These are phyloP conservation scores for Etheostoma spectabile DNA, from an alignment of 2,113 vertebrate genomes.

Conservation along the genomic window DNA sequence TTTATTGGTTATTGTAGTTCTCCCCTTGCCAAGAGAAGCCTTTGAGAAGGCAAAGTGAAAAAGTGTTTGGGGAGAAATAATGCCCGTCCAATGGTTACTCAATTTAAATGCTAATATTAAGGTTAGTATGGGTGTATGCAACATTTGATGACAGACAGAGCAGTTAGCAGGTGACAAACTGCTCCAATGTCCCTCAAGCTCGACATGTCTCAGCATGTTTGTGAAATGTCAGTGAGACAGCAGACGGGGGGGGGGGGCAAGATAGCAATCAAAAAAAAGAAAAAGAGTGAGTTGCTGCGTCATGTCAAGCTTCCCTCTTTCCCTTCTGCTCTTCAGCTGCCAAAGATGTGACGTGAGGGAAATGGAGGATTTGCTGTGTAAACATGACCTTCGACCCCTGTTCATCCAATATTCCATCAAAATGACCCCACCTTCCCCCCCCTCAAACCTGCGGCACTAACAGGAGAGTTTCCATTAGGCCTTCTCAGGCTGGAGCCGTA, in stretches of 20 bases:
- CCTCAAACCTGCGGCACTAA: slow-evolving; percentile 28
- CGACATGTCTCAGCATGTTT: slow-evolving; percentile 14
- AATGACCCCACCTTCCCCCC: slow-evolving; percentile 33
- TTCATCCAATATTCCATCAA: slow-evolving; percentile 63
- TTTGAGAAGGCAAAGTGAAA: slow-evolving; percentile 35
- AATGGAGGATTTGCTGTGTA: slow-evolving; percentile 69
- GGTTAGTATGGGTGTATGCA: slow-evolving; percentile 35
- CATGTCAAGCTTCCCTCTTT: slow-evolving; percentile 24
- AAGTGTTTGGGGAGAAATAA: slow-evolving; percentile 37
- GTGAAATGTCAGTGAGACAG: slow-evolving; percentile 31
- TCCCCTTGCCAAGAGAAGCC: slow-evolving; percentile 31
- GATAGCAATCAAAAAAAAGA: slow-evolving; percentile 17
- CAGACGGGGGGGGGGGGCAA: not conserved
- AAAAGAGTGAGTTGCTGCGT: slow-evolving; percentile 34
- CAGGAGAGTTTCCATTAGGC: slow-evolving; percentile 50
- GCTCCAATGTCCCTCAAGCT: slow-evolving; percentile 10
- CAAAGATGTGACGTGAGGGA: slow-evolving; percentile 57
- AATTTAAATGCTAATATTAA: slow-evolving; percentile 75
- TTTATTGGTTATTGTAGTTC: slow-evolving; percentile 50
- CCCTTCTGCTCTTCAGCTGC: not conserved
- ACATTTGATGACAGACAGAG: slow-evolving; percentile 27
- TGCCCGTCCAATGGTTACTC: slow-evolving; percentile 22
- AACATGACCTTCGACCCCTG: slow-evolving; percentile 70
- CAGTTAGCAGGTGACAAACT: slow-evolving; percentile 52
- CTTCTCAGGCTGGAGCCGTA: slow-evolving; percentile 26